A percentile compares a stretch with the other conserved stretches of the same genome.
phyloP scores from a whole-genome alignment of 1,140 invertebrate genomes.

The Acromyrmex heyeri region DNA sequence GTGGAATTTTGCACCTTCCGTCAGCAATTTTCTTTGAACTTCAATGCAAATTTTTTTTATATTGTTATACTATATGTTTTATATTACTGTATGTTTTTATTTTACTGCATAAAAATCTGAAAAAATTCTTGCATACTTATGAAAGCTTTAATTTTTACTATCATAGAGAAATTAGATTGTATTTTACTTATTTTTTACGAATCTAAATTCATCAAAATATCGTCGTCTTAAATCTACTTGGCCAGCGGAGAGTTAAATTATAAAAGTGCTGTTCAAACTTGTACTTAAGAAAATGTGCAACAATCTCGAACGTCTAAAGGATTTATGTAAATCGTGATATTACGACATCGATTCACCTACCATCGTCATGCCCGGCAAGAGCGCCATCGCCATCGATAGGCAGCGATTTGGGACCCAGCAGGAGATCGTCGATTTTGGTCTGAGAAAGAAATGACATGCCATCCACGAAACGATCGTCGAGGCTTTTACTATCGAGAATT shows the following conservation, averaged over 20 bases:
- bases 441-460: conserved; percentile 80
- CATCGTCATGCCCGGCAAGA: conserved; percentile 66
- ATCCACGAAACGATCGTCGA: conserved; percentile 80
- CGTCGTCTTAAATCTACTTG: too few species aligned
- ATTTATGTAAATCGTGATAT: conserved; percentile 12
- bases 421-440: conserved; percentile 83
- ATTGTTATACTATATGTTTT: too few species aligned
- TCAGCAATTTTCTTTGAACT: too few species aligned
- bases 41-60: not conserved
- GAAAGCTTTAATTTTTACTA: too few species aligned
- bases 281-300: not conserved
- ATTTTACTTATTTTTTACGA: too few species aligned
- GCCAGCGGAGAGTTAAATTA: not conserved
- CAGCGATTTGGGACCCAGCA: conserved; percentile 78
- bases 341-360: conserved; percentile 63
- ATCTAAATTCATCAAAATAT: too few species aligned
- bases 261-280: not conserved
- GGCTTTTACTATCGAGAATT: conserved; percentile 79
- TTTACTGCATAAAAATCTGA: too few species aligned
- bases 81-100: too few species aligned
- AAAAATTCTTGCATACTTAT: too few species aligned
- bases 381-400: conserved; percentile 63
- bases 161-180: too few species aligned
- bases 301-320: not conserved
- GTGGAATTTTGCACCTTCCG: too few species aligned